A percentile compares a stretch with the other conserved stretches of the same genome.
Conservation (phyloP, 2,888 invertebrate species). For the Drosophila infuscata region DNA sequence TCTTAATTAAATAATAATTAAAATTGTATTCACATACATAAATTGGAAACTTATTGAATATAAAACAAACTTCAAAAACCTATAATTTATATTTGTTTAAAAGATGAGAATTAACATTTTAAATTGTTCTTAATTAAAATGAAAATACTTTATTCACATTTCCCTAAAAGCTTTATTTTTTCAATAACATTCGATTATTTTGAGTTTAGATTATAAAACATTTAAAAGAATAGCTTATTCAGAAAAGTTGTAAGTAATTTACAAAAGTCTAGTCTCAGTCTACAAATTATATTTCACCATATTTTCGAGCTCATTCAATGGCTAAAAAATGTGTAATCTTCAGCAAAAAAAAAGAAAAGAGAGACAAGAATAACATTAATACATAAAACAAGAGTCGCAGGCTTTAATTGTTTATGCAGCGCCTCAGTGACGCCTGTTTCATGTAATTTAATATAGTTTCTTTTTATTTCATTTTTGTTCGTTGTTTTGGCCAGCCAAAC, state of each 20-base stretch:
- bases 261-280: neutral
- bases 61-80: neutral
- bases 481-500: constrained; percentile 20
- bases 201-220: neutral
- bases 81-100: neutral
- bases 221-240: neutral
- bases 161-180: neutral
- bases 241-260: neutral
- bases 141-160: neutral
- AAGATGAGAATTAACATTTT: neutral
- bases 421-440: constrained; percentile 74
- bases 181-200: neutral
- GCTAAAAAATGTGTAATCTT: constrained; percentile 75
- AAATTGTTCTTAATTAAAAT: neutral
- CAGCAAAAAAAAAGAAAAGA: constrained; percentile 56
- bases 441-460: constrained; percentile 57
- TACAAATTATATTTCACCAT: constrained; percentile 14
- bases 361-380: constrained; percentile 23
- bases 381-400: constrained; percentile 41
- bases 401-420: constrained; percentile 75
- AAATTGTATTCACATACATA: neutral
- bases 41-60: neutral
- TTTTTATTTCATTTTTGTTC: neutral
- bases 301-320: constrained; percentile 41
- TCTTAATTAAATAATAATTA: neutral